phyloP scores from a whole-genome alignment of 2,888 invertebrate species.

The Cerastis leucographa region DNA sequence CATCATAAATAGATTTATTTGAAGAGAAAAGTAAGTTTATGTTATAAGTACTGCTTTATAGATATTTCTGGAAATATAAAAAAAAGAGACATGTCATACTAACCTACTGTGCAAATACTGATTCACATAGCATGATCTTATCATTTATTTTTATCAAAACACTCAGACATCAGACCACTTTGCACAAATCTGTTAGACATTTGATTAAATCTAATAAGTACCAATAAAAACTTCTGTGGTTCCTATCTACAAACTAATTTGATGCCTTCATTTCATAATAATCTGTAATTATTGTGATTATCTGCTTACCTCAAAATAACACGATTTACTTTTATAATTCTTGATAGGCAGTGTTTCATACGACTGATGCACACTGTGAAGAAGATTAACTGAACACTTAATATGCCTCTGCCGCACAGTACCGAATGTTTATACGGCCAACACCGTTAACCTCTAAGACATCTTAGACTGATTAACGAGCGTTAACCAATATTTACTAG shows the following conservation, averaged over 20 bases:
- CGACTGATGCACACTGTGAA: neutral
- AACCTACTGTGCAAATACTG: constrained; percentile 17
- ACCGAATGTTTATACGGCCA: constrained; percentile 57
- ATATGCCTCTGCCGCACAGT: constrained; percentile 12
- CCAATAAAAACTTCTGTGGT: constrained; percentile 1
- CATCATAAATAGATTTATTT: neutral
- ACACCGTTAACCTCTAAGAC: constrained; percentile 57
- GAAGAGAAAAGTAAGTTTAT: neutral
- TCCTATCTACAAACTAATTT: neutral
- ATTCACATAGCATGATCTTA: neutral
- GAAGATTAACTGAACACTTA: constrained; percentile 23
- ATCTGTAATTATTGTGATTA: constrained; percentile 20
- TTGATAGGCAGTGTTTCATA: neutral
- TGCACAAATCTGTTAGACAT: constrained; percentile 12
- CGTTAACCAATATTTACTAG: constrained; percentile 75
- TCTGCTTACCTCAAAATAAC: constrained; percentile 34
- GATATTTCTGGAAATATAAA: neutral
- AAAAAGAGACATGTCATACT: neutral
- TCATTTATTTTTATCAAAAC: constrained; percentile 30
- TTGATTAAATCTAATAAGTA: constrained; percentile 24
- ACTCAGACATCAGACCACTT: constrained; percentile 20
- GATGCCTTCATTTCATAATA: neutral
- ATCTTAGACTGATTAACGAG: constrained; percentile 60
- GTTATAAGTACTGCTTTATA: neutral
- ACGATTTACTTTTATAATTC: neutral